A percentile compares a stretch with the other conserved stretches of the same genome.
Evolutionary conservation across 2,797 vertebrate species (phyloP).

Genomic region (Pseudochromis fuscus): DNA sequence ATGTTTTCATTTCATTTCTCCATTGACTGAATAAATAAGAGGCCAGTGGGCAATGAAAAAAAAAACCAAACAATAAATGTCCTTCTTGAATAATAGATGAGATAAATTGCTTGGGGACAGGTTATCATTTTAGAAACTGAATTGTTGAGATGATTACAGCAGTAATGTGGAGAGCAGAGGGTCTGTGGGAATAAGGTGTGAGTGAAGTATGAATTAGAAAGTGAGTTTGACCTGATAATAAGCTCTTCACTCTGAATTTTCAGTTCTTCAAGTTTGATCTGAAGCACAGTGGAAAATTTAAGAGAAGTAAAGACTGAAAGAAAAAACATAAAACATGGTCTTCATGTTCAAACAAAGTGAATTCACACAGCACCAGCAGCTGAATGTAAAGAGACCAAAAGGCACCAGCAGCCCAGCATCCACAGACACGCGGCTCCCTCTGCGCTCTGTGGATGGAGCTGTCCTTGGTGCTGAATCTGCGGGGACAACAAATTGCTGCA

Average conservation of each 20-base stretch:
- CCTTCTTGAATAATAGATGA: constrained; percentile 65
- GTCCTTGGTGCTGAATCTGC: constrained; percentile 72
- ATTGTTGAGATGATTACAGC: constrained; percentile 60
- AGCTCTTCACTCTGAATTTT: background rate
- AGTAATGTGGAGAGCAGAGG: constrained; percentile 38
- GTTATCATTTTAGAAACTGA: constrained; percentile 66
- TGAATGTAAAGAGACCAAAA: background rate
- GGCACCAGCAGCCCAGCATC: background rate
- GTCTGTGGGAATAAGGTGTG: constrained; percentile 9
- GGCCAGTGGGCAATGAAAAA: constrained; percentile 40
- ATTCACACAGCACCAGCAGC: background rate
- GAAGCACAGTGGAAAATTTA: background rate
- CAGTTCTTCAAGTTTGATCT: too few species aligned
- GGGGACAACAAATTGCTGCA: constrained; percentile 33
- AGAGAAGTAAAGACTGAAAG: background rate
- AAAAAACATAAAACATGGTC: background rate
- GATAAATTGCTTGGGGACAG: constrained; percentile 57
- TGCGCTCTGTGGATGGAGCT: constrained; percentile 44
- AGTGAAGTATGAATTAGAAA: too few species aligned
- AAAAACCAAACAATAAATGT: constrained; percentile 26
- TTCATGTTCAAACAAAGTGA: background rate
- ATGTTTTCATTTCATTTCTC: constrained; percentile 65
- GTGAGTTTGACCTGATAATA: background rate
- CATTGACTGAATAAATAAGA: constrained; percentile 62
- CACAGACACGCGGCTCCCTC: background rate